Conservation (phyloP, 2,888 invertebrate species). For the Drosophila rubida region DNA sequence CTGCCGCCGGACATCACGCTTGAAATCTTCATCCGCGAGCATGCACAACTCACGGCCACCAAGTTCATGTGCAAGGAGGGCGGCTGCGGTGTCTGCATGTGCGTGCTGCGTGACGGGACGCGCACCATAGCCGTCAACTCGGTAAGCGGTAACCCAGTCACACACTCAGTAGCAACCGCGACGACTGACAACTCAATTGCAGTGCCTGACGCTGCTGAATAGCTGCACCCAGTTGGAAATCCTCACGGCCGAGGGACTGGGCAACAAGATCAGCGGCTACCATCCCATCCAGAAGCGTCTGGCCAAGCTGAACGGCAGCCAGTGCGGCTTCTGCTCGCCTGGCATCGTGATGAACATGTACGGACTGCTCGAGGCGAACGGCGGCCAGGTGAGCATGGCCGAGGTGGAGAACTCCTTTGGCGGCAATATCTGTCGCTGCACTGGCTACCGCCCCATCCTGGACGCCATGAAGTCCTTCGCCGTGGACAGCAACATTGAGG, state of each 20-base stretch:
- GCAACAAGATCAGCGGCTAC: conserved; percentile 88
- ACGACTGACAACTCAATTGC: background rate
- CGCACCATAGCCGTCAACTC: conserved; percentile 88
- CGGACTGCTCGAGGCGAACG: conserved; percentile 86
- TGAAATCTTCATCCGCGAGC: conserved; percentile 87
- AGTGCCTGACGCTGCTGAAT: conserved; percentile 88
- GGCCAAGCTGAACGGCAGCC: conserved; percentile 89
- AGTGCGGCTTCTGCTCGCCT: conserved; percentile 91
- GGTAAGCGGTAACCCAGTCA: conserved; percentile 36
- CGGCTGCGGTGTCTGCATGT: conserved; percentile 88
- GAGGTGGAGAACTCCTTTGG: conserved; percentile 92
- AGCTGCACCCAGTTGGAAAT: conserved; percentile 89
- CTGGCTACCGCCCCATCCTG: conserved; percentile 91
- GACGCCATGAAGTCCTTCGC: conserved; percentile 92
- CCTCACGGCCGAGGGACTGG: conserved; percentile 90
- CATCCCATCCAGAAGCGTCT: conserved; percentile 89
- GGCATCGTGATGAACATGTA: conserved; percentile 92
- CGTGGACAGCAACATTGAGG: conserved; percentile 86
- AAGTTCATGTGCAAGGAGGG: conserved; percentile 89
- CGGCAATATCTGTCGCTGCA: conserved; percentile 92
- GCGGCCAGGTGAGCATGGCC: conserved; percentile 86
- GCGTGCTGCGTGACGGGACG: conserved; percentile 85
- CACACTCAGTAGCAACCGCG: too few species aligned
- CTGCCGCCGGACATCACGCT: conserved; percentile 85
- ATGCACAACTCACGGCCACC: conserved; percentile 87